Evolutionary conservation across 2,888 invertebrate genomes (phyloP), one percentile per base, ranked within the genome.

Genomic region (Phania funesta): DNA sequence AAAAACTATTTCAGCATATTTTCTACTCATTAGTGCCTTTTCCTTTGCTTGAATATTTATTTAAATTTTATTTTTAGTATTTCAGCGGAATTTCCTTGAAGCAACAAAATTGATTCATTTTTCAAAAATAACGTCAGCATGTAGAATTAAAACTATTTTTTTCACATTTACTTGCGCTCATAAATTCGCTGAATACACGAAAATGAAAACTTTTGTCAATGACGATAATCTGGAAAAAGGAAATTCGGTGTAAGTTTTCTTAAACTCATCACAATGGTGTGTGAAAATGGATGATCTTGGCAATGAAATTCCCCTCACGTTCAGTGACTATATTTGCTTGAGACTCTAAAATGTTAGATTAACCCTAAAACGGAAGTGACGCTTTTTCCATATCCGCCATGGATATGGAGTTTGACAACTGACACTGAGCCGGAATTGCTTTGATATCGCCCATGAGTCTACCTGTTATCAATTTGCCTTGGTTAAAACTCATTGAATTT

Each of bases 221-320:
- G 54, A 50, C 16, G 56, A 50, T 44, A 4, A 44, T 44, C 65
- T 62, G n/a, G 41, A 56, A 65, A 26, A 65, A 74, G 74, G 65
- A 74, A 74, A 41, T 56, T 46, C 58, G 24, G 26, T 65, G 41
- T 46, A 13, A 29, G 44, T 73, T 74, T 74, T 67, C 67, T 58
- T 29, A 22, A 22, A 41, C 8, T 60, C 44, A 76, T 76, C 60
- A 52, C 52, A 11, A 18, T 41, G 5, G 26, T 41, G 24, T 29
- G 13, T 38, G 24, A 24, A 38, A 38, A 56, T 38, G 13, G 9
- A 29, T 18, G 78, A 78, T 65, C 70, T 82, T 82, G 78, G 70
- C 82, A 74, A 78, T 82, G 82, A 82, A 82, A 82, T 82, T 50
- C 29, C 24, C 58, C 32, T 78, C 38, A 35, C 29, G 38, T 56